Evolutionary conservation across 2,888 invertebrate genomes (phyloP).

Genomic region (Polydrusus pterygomalis): DNA sequence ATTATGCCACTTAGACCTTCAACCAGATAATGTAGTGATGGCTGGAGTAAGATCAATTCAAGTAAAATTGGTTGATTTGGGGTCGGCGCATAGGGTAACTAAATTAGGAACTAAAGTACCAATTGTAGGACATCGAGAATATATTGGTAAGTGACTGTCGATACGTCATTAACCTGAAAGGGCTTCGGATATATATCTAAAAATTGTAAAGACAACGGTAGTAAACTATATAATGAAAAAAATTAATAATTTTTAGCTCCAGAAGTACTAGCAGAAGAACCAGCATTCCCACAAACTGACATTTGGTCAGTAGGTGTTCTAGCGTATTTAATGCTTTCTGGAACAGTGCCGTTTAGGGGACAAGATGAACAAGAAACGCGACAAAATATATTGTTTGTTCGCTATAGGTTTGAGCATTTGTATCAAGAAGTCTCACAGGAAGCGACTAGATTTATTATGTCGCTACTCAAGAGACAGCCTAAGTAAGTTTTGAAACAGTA

Average conservation of each 20-base stretch:
- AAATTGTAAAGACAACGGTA: too few species aligned
- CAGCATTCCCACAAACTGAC: conserved; percentile 92
- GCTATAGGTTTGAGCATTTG: conserved; percentile 94
- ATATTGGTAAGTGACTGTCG: conserved; percentile 75
- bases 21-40: conserved; percentile 97
- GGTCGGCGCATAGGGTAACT: conserved; percentile 87
- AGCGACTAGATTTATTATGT: conserved; percentile 94
- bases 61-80: conserved; percentile 95
- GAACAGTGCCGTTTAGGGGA: conserved; percentile 93
- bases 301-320: conserved; percentile 97
- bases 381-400: conserved; percentile 93
- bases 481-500: conserved; percentile 75
- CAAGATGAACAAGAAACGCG: conserved; percentile 87
- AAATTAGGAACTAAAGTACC: conserved; percentile 85
- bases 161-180: too few species aligned
- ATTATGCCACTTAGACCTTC: conserved; percentile 90
- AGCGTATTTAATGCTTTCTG: conserved; percentile 93
- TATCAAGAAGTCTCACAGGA: conserved; percentile 96
- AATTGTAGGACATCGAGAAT: conserved; percentile 84
- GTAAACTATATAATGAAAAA: too few species aligned
- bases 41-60: conserved; percentile 87
- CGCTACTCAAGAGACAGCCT: conserved; percentile 94
- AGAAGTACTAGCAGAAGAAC: conserved; percentile 91
- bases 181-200: too few species aligned
- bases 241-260: conserved; percentile 78